These are phyloP conservation scores for Phocoena phocoena DNA, from an alignment of 2,113 vertebrate species.

Conservation along the genomic window DNA sequence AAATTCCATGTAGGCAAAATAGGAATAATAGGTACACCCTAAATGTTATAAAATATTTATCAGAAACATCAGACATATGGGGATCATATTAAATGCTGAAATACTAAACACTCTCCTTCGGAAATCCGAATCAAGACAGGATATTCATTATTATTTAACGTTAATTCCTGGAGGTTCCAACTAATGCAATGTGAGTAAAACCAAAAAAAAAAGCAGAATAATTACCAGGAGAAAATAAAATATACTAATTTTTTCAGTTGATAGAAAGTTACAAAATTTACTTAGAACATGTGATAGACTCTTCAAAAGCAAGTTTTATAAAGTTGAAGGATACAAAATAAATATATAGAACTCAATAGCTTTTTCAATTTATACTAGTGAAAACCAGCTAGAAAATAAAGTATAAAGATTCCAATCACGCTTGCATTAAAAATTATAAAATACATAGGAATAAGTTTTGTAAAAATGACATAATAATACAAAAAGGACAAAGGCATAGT, in stretches of 20 bases:
- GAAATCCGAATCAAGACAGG: not conserved
- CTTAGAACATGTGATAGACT: not conserved
- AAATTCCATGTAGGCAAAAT: not conserved
- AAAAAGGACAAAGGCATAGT: not conserved
- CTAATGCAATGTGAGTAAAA: not conserved
- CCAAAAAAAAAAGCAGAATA: not conserved
- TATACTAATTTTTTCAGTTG: not conserved
- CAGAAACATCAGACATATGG: not conserved
- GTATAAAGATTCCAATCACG: not conserved
- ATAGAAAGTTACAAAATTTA: not conserved
- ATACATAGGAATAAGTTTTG: not conserved
- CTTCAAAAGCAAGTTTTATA: not conserved
- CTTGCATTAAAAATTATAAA: not conserved
- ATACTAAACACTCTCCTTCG: not conserved
- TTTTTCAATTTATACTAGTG: not conserved
- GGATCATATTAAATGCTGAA: not conserved
- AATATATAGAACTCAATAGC: not conserved
- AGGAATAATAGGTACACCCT: not conserved
- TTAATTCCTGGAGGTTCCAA: not conserved
- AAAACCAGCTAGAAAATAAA: conserved; percentile 4
- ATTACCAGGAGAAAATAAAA: not conserved
- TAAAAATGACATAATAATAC: not conserved
- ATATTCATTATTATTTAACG: not conserved
- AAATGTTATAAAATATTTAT: conserved; percentile 22
- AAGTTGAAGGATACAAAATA: not conserved